Evolutionary conservation across 1,140 invertebrate genomes (phyloP).

Genomic region (Bathynomus jamesi): DNA sequence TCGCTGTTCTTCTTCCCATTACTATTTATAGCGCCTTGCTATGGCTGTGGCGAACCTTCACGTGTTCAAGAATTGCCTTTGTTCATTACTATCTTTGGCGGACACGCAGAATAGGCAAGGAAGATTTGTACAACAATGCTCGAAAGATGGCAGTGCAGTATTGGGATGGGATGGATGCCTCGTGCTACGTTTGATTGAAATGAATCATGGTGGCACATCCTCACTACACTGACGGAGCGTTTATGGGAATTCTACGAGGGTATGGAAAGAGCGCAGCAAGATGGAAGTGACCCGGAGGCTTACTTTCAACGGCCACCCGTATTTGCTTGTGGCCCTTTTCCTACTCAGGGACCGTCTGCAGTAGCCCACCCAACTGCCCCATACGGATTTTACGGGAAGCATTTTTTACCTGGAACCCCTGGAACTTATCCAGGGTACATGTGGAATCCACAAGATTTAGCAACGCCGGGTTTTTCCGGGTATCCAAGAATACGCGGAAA

Average conservation of each 20-base stretch:
- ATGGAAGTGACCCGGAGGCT: slow-evolving; percentile 34
- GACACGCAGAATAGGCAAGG: slow-evolving; percentile 41
- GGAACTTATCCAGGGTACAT: slow-evolving; percentile 33
- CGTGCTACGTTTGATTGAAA: slow-evolving; percentile 44
- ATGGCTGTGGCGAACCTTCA: slow-evolving; percentile 45
- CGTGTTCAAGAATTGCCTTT: slow-evolving; percentile 42
- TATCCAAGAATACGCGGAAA: slow-evolving; percentile 36
- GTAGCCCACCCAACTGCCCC: slow-evolving; percentile 25
- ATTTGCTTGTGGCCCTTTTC: slow-evolving; percentile 32
- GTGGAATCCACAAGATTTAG: slow-evolving; percentile 36
- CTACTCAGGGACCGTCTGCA: slow-evolving; percentile 19
- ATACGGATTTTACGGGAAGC: slow-evolving; percentile 35
- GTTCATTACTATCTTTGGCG: slow-evolving; percentile 43
- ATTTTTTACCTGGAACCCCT: slow-evolving; percentile 33
- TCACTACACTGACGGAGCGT: slow-evolving; percentile 39
- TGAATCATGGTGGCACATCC: slow-evolving; percentile 45
- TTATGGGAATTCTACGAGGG: slow-evolving; percentile 37
- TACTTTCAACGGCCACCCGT: slow-evolving; percentile 32
- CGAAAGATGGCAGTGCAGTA: slow-evolving; percentile 43
- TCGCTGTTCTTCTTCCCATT: slow-evolving; percentile 43
- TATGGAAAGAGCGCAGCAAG: slow-evolving; percentile 33
- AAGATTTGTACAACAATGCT: slow-evolving; percentile 41
- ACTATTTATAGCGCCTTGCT: slow-evolving; percentile 42
- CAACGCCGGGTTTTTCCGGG: slow-evolving; percentile 29
- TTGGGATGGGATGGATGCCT: slow-evolving; percentile 46